Conservation (phyloP, 2,113 vertebrate species). For the Typhlomys cinereus region DNA sequence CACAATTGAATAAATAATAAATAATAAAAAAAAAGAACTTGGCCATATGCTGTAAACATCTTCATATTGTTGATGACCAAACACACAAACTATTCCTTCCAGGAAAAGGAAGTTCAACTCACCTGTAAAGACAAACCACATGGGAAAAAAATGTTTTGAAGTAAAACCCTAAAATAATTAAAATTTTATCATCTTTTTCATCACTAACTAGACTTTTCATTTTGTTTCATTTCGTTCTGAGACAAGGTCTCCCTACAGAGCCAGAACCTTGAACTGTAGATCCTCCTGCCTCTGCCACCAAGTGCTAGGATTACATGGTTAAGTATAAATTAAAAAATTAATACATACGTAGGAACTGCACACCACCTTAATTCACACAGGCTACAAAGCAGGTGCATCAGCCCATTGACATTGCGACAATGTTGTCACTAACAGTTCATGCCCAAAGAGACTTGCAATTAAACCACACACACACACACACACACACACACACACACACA, state of each 20-base stretch:
- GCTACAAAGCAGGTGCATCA: background rate
- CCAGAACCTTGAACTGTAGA: background rate
- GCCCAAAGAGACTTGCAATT: background rate
- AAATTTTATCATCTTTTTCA: background rate
- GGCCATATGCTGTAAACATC: too few relatives aligned
- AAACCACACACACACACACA: too few relatives aligned
- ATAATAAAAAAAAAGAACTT: too few relatives aligned
- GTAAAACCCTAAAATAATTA: background rate
- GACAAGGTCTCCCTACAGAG: background rate
- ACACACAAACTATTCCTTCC: background rate
- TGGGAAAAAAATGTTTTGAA: background rate
- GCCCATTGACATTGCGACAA: background rate
- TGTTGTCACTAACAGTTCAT: background rate
- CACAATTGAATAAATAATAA: rapidly evolving
- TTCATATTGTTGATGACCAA: background rate
- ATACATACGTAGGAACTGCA: too few relatives aligned
- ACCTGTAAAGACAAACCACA: background rate
- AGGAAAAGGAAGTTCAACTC: background rate
- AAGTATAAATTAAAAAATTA: too few relatives aligned
- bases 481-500: too few relatives aligned
- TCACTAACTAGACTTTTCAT: background rate
- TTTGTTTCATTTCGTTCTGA: background rate
- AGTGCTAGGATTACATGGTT: background rate
- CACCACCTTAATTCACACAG: background rate
- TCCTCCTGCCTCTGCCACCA: background rate